phyloP scores from a whole-genome alignment of 2,888 invertebrate species.

The Leuctra nigra region DNA sequence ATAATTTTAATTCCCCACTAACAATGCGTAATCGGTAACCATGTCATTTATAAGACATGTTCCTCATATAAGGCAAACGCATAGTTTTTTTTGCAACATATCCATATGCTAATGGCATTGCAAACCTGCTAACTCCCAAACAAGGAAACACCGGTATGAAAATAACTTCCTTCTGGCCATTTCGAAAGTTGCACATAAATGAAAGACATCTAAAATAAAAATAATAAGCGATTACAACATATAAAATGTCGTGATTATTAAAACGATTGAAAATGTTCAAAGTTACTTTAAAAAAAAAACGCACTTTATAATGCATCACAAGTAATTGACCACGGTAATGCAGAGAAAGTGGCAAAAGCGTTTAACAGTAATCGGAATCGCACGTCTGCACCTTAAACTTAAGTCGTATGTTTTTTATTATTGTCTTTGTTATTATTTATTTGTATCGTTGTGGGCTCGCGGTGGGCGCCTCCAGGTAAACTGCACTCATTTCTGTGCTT shows the following conservation, averaged over 20 bases:
- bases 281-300: too few relatives aligned
- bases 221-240: constrained; percentile 10
- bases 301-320: too few relatives aligned
- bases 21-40: constrained; percentile 7
- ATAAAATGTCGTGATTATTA: constrained; percentile 11
- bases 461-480: too few relatives aligned
- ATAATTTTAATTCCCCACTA: background rate
- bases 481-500: too few relatives aligned
- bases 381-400: background rate
- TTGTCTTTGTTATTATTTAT: background rate
- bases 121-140: background rate
- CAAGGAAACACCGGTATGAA: constrained; percentile 1
- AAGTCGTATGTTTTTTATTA: background rate
- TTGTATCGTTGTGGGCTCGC: too few relatives aligned
- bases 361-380: too few relatives aligned
- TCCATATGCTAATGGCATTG: constrained; percentile 6
- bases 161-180: background rate
- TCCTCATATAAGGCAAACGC: constrained; percentile 3
- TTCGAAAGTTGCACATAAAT: constrained; percentile 2
- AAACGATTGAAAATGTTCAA: constrained; percentile 2
- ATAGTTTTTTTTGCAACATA: too few relatives aligned
- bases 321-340: too few relatives aligned
- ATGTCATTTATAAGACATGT: background rate
- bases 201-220: constrained; percentile 9
- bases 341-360: too few relatives aligned